Conservation (phyloP, 2,113 vertebrate genomes). For the Nesoenas mayeri region DNA sequence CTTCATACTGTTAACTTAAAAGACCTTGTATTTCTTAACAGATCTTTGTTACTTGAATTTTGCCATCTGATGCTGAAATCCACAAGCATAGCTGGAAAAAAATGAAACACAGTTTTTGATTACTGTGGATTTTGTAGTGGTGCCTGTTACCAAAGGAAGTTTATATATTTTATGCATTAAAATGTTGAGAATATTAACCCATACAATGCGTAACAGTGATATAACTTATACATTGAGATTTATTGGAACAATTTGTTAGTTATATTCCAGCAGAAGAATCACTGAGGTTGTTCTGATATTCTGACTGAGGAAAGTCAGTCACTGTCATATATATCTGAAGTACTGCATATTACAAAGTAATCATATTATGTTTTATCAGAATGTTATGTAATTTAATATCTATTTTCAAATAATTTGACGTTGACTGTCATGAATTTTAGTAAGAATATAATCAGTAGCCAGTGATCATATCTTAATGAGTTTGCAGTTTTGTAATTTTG, state of each 20-base stretch:
- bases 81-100: neutral
- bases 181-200: neutral
- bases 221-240: neutral
- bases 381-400: neutral
- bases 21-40: neutral
- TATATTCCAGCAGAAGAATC: neutral
- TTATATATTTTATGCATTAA: neutral
- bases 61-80: neutral
- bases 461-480: neutral
- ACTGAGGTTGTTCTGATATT: neutral
- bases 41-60: neutral
- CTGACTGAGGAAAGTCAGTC: neutral
- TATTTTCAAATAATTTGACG: neutral
- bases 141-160: neutral
- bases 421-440: neutral
- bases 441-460: neutral
- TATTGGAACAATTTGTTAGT: neutral
- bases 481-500: neutral
- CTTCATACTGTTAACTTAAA: neutral
- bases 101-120: neutral
- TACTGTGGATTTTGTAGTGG: neutral
- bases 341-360: neutral
- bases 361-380: neutral
- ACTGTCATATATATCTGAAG: neutral
- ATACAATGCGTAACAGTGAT: fast-evolving